Base-by-base conservation (phyloP, 2,888 invertebrate species). In the Thera britannica region DNA sequence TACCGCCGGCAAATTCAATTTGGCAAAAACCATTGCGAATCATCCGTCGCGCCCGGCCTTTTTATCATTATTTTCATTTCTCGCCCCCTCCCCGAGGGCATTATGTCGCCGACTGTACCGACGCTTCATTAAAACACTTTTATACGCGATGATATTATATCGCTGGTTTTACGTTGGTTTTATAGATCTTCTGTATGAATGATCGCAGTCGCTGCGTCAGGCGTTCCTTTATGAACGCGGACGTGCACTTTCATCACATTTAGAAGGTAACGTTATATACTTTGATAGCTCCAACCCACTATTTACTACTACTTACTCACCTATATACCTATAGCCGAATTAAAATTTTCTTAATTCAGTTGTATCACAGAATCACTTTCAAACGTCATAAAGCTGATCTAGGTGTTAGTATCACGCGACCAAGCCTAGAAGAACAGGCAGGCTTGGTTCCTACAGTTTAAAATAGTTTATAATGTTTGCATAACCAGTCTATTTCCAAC, bases 21-120 rank as follows among this genome's bases (percentile, higher is more conserved):
- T 72, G 61, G 65, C 67, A 60, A 66, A 71, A 72, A 70, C 65
- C 66, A 68, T 71, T 65, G 67, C 56, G 62, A 68, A 71, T 72
- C 71, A 74, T 72, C 71, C 62, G 70, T 54, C 70, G 60, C 72
- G 72, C 73, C 59, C 61, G 57, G 73, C 70, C 63, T 67, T 77
- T 75, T 77, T 76, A 72, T 74, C 76, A 76, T 77, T 75, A 73
- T 77, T 77, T 76, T 74, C 70, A 69, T 72, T 70, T 72, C 68
- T 70, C 67, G 61, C 58, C 67, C 70, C 70, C 62, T 59, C 55
- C 59, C 68, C 65, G 54, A n/a, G 62, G 72, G 72, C 63, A 64
- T 71, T 71, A 58, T 68, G 72, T 71, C 70, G 62, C 54, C 64
- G 67, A 68, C 62, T 72, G 65, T 72, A 68, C 64, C 62, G 65